Base-by-base conservation (phyloP, 2,797 vertebrate genomes). In the Spinus pinus region DNA sequence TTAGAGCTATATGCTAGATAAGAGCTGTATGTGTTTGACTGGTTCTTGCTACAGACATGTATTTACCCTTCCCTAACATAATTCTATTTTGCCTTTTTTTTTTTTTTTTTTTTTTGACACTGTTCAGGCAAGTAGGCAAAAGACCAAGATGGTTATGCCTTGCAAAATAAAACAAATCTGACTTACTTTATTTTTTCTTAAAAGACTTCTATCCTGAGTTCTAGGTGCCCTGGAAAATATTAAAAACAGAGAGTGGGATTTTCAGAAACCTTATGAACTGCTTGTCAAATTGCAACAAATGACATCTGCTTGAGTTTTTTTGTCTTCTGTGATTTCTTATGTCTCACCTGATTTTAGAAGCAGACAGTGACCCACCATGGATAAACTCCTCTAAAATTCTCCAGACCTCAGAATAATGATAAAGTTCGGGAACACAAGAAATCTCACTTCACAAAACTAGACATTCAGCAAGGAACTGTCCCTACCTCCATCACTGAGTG, bases 81-180 rank as follows among this genome's bases (percentile, higher is more conserved):
- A 92, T 88, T 90, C 54, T 70, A 18, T 65, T 90, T 93, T 21
- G 5, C 10, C 16, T 17, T 64, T 50, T 73, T 81, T 14, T 79
- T 67, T 67, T 37, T 35, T 35, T 35, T 35, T 37, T 39, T 73
- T 20, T 46, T 87, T 46, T 87, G 58, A 67, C 46, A 65, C 39
- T 91, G 87, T 95, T 96, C 77, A 94, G 89, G 62, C 81, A 95
- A 92, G 31, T 75, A 86, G 89, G 81, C 80, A 94, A 86, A 89
- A 75, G 91, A 93, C 58, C 87, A 95, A 94, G 93, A 92, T 60
- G 44, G 44, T 61, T 87, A 89, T 0, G 7, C 72, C 72, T 96
- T 65, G 35, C 27, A 88, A 81, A 93, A 91, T 51, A 50, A 83
- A 91, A 61, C n/a, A 72, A 56, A 77, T 70, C 22, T 84, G 1